phyloP scores from a whole-genome alignment of 92 coral and sea anemone species.

The Phymanthus crucifer region DNA sequence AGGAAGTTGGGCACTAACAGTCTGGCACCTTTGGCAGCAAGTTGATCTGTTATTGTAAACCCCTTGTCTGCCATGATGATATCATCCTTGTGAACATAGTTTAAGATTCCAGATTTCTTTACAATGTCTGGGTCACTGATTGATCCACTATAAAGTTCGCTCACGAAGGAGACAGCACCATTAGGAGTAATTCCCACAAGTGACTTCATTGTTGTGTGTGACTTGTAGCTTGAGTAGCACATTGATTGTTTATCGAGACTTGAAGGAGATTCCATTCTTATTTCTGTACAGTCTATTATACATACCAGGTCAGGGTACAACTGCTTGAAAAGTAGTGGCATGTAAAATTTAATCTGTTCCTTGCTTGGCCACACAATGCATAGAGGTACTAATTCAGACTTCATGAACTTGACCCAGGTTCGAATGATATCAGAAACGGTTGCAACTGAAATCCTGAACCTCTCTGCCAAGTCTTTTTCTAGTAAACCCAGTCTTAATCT shows the following conservation, averaged over 20 bases:
- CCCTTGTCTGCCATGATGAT: conserved; percentile 67
- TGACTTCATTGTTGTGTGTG: conserved; percentile 58
- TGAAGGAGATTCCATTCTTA: conserved; percentile 66
- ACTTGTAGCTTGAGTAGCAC: conserved; percentile 59
- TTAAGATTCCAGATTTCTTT: conserved; percentile 52
- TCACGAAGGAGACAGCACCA: conserved; percentile 57
- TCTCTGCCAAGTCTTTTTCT: too few species aligned
- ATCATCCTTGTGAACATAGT: conserved; percentile 44
- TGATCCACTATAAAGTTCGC: conserved; percentile 60
- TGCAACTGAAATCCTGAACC: too few species aligned
- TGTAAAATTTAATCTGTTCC: conserved; percentile 50
- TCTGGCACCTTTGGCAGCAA: conserved; percentile 52
- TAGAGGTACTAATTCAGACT: too few species aligned
- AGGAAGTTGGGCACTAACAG: conserved; percentile 50
- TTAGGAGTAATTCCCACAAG: conserved; percentile 65
- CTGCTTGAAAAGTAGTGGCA: conserved; percentile 57
- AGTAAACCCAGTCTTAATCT: too few species aligned
- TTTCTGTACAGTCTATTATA: conserved; percentile 67
- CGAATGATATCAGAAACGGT: too few species aligned
- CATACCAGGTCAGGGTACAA: conserved; percentile 54
- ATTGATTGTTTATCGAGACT: conserved; percentile 48
- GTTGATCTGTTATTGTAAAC: conserved; percentile 52
- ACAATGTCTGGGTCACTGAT: conserved; percentile 57
- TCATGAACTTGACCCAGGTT: too few species aligned
- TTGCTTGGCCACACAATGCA: too few species aligned